Evolutionary conservation across 1,140 invertebrate genomes (phyloP), one percentile per base, ranked within the genome.

Genomic region (Drosophila erecta): DNA sequence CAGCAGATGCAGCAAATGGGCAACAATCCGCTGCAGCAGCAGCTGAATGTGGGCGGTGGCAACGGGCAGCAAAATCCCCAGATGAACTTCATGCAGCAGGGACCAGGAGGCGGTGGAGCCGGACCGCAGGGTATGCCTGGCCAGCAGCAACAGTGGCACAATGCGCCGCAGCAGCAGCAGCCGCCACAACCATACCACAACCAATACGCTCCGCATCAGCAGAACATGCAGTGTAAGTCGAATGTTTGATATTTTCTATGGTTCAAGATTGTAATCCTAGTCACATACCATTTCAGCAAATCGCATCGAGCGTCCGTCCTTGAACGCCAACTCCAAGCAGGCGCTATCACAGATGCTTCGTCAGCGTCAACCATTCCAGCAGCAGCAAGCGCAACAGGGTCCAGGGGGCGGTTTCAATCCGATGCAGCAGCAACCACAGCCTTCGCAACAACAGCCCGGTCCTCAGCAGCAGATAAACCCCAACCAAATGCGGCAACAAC

Each of bases 261-360:
- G 11, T 15, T 20, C 30, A 10, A 22, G 12, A 20, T 15, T 8
- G 6, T 49, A 50, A 50, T 30, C 4, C 10, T 10, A 30, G 4
- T 33, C 3, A 30, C n/a, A 3, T 14, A 5, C 4, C 1, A 64
- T 87, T 91, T 30, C 65, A 93, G 95, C 95, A 33, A 95, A 94
- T 53, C 93, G 95, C 47, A 95, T 95, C 57, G 95, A 96, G 62
- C 92, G 95, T 30, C 95, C 95, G 0, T 94, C 94, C 15, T 92
- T 95, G 81, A 95, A 95, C 87, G 59, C 79, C 2, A 95, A 95
- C 64, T 96, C 96, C 0, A 98, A 98, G 81, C 96, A 97, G 89
- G 97, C 97, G 1, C 92, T 98, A 3, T 96, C 96, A 3, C 95
- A 97, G 73, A 97, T 98, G 96, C 92, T 98, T 49, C 93, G 96